Base-by-base conservation (phyloP, 1,140 invertebrate genomes). In the Drosophila sucinea region DNA sequence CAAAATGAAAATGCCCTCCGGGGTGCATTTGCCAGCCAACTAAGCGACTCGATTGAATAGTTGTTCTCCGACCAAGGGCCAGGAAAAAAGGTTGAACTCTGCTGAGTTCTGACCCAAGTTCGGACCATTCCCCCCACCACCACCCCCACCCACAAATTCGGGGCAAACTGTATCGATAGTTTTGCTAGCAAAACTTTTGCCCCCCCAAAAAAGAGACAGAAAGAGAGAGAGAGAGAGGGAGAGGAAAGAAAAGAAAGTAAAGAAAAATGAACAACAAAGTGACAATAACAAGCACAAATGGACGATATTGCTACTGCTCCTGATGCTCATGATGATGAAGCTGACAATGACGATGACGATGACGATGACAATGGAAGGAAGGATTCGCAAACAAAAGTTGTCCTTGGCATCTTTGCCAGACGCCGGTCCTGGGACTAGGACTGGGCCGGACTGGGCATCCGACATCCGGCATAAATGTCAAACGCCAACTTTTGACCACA, bases 391-490 rank as follows among this genome's bases (percentile, higher is more conserved):
- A 72, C 67, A 71, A 67, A 44, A 75, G 56, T 60, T 47, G 60
- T 33, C 17, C 30, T 47, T 47, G 27, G 41, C 27, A 33, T 78
- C 76, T 76, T 78, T 58, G 56, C 32, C 44, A 76, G 76, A 76
- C 72, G 44, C 44, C 54, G 66, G 47, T 60, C 32, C 60, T 32
- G 57, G 27, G 54, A 55, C 25, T 23, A 35, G 44, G 8, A 10
- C 8, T 30, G 30, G 30, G n/a, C 62, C 40, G 33, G 62, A 6
- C 70, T 7, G 47, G 54, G 73, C 81, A 17, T 17, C 17, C 89
- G 85, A 89, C 84, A 87, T 87, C 84, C 84, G 84, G 84, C 85
- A 87, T 87, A 89, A 87, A 87, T 87, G 84, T 87, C 84, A 87
- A 87, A 84, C 80, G 84, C 80, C 84, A 89, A 89, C 84, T 87